A percentile compares a stretch with the other conserved stretches of the same genome.
Evolutionary conservation across 2,113 vertebrate genomes (phyloP).

Genomic region (Hippocampus abdominalis): DNA sequence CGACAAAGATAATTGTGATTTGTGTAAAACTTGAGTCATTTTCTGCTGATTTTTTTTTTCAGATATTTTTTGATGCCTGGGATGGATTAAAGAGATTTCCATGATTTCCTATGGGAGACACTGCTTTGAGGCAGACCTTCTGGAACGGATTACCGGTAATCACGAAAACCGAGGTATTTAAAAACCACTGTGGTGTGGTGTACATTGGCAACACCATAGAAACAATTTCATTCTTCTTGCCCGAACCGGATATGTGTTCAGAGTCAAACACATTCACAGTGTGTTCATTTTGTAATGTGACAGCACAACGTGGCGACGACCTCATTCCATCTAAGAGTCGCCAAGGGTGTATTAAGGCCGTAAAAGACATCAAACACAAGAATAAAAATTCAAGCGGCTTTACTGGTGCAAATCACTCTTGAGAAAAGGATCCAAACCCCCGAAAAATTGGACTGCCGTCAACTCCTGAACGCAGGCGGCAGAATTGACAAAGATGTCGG

Average conservation of each 20-base stretch:
- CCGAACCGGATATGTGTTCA: not conserved
- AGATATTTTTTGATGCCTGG: too few relatives aligned
- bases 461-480: conserved; percentile 25
- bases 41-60: too few relatives aligned
- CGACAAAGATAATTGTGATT: too few relatives aligned
- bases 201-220: not conserved
- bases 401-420: conserved; percentile 60
- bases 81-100: too few relatives aligned
- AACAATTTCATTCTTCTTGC: not conserved
- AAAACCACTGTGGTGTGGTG: too few relatives aligned
- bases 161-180: too few relatives aligned
- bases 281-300: conserved; percentile 14
- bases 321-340: not conserved
- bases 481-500: conserved; percentile 45
- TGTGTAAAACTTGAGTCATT: too few relatives aligned
- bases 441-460: conserved; percentile 17
- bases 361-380: not conserved
- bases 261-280: not conserved
- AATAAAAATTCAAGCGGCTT: conserved; percentile 36
- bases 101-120: too few relatives aligned
- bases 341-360: conserved; percentile 1
- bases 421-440: conserved; percentile 36
- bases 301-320: conserved; percentile 1
- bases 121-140: too few relatives aligned
- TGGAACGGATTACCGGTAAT: too few relatives aligned